Base-by-base conservation (phyloP, 1,140 invertebrate genomes). In the Drosophila mojavensis region DNA sequence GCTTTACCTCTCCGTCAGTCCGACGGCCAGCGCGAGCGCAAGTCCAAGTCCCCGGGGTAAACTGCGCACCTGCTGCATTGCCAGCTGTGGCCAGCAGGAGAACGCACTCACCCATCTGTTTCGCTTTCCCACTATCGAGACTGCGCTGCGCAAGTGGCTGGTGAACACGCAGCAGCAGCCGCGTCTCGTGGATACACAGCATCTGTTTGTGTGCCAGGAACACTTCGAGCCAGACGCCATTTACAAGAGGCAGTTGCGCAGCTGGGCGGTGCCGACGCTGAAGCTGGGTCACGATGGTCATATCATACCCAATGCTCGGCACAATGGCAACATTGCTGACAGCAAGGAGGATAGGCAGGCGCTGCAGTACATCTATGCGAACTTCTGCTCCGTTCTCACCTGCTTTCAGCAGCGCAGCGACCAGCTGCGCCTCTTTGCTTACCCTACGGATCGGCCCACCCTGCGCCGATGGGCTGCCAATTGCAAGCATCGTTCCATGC, bases 141-240 rank as follows among this genome's bases (percentile, higher is more conserved):
- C 72, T 20, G 56, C 73, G 13, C 11, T 77, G 47, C 70, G 82
- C 3, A 90, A 91, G 24, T 91, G 90, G 90, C 62, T 78, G 61
- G 76, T 79, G 1, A 86, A 86, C 26, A 81, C 71, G 0, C 78
- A 82, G 24, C 82, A 90, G 47, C 79, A 76, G 15, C 88, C 77
- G 0, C 50, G 79, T 3, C 66, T 88, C 2, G 74, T 69, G 2
- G 89, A 90, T 43, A 53, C 78, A 7, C 58, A 53, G 41, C 68
- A 74, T 24, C 56, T 90, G 10, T 85, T 72, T 13, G 62, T 90
- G n/a, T 84, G 79, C n/a, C 83, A 90, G 26, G 39, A 64, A 3
- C 90, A 91, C 48, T 91, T 91, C 39, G 86, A 89, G 36, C 17
- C 73, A 1, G 83, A 86, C n/a, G 86, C 81, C n/a, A 82, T 88